phyloP scores from a whole-genome alignment of 2,797 vertebrate species.

The Chaunax sp. region DNA sequence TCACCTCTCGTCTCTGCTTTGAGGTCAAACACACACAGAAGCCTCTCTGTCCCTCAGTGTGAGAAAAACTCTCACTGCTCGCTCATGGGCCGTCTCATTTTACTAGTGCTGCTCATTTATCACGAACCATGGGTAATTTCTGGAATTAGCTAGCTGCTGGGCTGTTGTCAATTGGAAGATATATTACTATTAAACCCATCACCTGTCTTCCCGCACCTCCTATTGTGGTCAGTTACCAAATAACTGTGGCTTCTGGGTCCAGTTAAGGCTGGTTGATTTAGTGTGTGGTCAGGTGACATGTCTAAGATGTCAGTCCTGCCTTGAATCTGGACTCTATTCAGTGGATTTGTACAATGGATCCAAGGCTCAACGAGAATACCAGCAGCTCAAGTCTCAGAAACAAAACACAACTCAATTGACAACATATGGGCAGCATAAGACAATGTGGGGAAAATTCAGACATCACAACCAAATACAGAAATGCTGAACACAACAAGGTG shows the following conservation, averaged over 20 bases:
- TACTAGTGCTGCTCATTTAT: conserved; percentile 23
- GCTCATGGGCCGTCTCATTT: conserved; percentile 5
- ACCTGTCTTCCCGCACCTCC: not conserved
- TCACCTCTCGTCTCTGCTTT: conserved; percentile 35
- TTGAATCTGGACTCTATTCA: too few relatives aligned
- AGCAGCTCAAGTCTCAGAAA: not conserved
- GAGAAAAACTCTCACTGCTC: conserved; percentile 39
- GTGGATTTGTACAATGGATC: not conserved
- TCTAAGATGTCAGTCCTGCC: not conserved
- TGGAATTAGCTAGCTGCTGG: conserved; percentile 12
- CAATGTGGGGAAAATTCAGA: not conserved
- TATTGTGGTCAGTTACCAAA: conserved; percentile 5
- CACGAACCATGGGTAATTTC: conserved; percentile 29
- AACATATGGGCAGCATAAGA: not conserved
- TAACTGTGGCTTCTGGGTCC: conserved; percentile 6
- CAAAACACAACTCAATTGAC: not conserved
- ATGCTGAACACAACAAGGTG: not conserved
- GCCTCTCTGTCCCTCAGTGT: conserved; percentile 50
- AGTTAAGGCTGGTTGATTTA: not conserved
- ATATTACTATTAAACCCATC: conserved; percentile 19
- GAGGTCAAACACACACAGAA: conserved; percentile 62
- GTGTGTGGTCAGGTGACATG: conserved; percentile 1
- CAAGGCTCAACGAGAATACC: not conserved
- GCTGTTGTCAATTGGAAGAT: conserved; percentile 20
- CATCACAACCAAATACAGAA: not conserved